Base-by-base conservation (phyloP, 2,888 invertebrate genomes). In the Entomobrya multifasciata region DNA sequence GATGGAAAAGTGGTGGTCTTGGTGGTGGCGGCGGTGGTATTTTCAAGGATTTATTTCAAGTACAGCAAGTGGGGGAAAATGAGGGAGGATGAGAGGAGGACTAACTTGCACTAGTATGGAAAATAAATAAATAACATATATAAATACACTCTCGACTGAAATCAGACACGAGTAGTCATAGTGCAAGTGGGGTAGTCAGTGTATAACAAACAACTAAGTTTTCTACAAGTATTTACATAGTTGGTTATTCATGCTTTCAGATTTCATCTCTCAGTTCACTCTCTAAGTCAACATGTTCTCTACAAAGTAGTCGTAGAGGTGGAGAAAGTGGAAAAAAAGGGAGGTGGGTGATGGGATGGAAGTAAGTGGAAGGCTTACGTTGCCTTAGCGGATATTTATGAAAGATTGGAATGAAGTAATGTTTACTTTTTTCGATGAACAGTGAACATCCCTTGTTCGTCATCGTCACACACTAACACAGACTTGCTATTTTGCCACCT, bases 1-100 rank as follows among this genome's bases (percentile, higher is more conserved):
- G 77, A 78, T 22, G 77, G 70, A 62, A 74, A 27, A 62, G 65
- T 30, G 70, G 82, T 82, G 65, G 62, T 78, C 62, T 44, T 78
- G 44, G 17, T 60, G 25, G 44, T 41, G 57, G 41, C 13, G 20
- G 20, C 13, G 60, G 36, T 67, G 27, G 52, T 74, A 20, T 49
- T 36, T 76, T 76, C 76, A 78, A 78, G 78, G 60, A 76, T 76
- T 55, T 57, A 41, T 76, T 76, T 41, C 74, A 57, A 57, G 36
- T 76, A 15, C 30, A 72, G 15, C 27, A 72, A 72, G 49, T 72
- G 8, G 30, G 27, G 15, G 22, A 44, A 67, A n/a, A 62, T 1
- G 36, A 10, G 30, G 8, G 36, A 36, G 8, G 5, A n/a, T 25
- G 1, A 22, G 20, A 4, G n/a, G 22, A 55, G 57, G 11, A 20